Evolutionary conservation across 1,140 invertebrate species (phyloP).

Genomic region (Calycopis cecrops): DNA sequence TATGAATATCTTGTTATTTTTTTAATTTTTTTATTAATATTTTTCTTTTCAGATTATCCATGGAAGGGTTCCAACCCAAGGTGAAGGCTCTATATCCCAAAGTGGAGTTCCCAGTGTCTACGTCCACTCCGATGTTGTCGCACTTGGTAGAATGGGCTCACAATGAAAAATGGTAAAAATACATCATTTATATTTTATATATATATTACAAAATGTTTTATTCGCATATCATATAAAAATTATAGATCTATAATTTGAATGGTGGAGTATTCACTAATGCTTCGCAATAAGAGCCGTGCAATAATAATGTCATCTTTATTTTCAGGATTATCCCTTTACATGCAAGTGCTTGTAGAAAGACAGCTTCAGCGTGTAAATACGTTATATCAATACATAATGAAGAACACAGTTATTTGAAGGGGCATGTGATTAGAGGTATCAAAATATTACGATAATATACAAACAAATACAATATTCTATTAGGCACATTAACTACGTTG

Average conservation of each 20-base stretch:
- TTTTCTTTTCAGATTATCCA: not conserved
- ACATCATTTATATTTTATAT: not conserved
- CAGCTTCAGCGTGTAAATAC: constrained; percentile 3
- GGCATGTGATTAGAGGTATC: constrained; percentile 7
- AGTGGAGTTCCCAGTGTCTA: constrained; percentile 48
- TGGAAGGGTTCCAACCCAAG: constrained; percentile 5
- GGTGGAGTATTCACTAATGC: too few species aligned
- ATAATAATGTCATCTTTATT: too few species aligned
- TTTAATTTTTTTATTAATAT: not conserved
- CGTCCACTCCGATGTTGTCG: constrained; percentile 39
- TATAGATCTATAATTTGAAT: too few species aligned
- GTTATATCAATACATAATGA: constrained; percentile 30
- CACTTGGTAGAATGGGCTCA: constrained; percentile 8
- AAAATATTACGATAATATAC: too few species aligned
- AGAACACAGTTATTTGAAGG: constrained; percentile 3
- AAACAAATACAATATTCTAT: too few species aligned
- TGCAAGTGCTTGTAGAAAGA: not conserved
- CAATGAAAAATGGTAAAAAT: constrained; percentile 1
- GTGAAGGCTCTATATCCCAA: constrained; percentile 67
- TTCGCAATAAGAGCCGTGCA: too few species aligned
- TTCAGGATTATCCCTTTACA: not conserved
- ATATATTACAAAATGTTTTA: too few species aligned
- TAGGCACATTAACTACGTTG: too few species aligned
- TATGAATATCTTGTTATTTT: too few species aligned
- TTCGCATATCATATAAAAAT: too few species aligned